These are phyloP conservation scores for Petrolisthes manimaculis DNA, from an alignment of 2,888 invertebrate genomes.

Conservation along the genomic window DNA sequence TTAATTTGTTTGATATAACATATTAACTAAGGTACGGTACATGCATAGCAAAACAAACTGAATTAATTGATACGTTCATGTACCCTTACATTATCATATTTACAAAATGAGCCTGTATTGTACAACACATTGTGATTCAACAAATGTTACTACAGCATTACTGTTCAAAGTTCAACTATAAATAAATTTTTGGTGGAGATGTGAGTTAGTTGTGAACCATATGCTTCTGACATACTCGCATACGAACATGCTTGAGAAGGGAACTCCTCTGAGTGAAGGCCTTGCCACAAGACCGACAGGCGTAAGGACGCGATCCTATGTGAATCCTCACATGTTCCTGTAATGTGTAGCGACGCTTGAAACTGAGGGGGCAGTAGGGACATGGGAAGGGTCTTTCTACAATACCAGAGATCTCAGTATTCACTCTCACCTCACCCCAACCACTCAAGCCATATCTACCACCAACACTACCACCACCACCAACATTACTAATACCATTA, in stretches of 20 bases:
- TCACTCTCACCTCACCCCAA: slow-evolving; percentile 33
- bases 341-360: slow-evolving; percentile 59
- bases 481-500: background rate
- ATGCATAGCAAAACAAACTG: too few species aligned
- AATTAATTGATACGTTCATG: too few species aligned
- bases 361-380: slow-evolving; percentile 56
- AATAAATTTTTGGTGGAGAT: background rate
- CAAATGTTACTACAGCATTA: too few species aligned
- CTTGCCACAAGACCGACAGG: slow-evolving; percentile 58
- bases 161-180: too few species aligned
- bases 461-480: slow-evolving; percentile 4
- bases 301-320: slow-evolving; percentile 56
- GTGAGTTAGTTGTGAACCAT: slow-evolving; percentile 34
- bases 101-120: too few species aligned
- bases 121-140: too few species aligned
- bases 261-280: slow-evolving; percentile 62
- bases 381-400: slow-evolving; percentile 58
- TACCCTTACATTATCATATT: too few species aligned
- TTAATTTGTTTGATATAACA: too few species aligned
- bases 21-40: too few species aligned
- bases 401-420: slow-evolving; percentile 6
- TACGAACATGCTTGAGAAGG: slow-evolving; percentile 56
- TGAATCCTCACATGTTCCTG: slow-evolving; percentile 62
- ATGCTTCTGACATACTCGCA: slow-evolving; percentile 53
- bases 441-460: slow-evolving; percentile 15